Base-by-base conservation (phyloP, 2,113 vertebrate species). In the Colossoma macropomum region DNA sequence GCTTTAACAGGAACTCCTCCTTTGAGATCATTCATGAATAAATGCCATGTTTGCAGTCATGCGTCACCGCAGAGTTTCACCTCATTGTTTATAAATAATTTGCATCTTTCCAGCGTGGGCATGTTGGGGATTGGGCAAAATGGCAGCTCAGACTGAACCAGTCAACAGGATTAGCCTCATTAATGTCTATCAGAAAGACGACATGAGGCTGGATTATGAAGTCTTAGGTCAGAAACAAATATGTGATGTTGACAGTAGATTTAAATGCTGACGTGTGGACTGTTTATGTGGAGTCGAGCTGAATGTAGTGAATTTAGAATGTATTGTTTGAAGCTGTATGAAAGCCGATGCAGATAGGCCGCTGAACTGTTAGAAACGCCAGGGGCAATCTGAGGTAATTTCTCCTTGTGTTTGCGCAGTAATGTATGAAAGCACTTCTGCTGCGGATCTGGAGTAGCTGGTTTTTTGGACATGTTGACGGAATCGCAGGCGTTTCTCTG, bases 381-480 rank as follows among this genome's bases (percentile, higher is more conserved):
- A 38, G 68, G 23, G 68, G 68, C 34, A n/a, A 7, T 69, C 28
- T 75, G 74, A 21, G 59, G 21, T 38, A 28, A 38, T 60, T 34
- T 38, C n/a, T n/a, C 32, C 13, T 63, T 45, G 30, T 76, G 30
- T 76, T 77, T 77, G 75, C 23, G 15, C 27, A 28, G 60, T 62
- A 59, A 60, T 25, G 54, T 30, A 59, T 72, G 17, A 74, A 32
- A 82, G 68, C 63, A 16, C 17, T 16, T 63, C n/a, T 59, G 80
- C 59, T 30, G 23, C 17, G 34, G 41, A 32, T 63, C 62, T n/a
- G 59, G 34, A 71, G 15, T 28, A 28, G 41, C 69, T 74, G 41
- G n/a, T 45, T 80, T 75, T 70, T 27, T 71, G 79, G 78, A 60
- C 25, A 71, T 56, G 78, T 25, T 63, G 56, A 65, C 59, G 32